Percentiles rank a stretch among this genome's conserved stretches.
Conservation (phyloP, 2,113 vertebrate species). For the Craseonycteris thonglongyai region DNA sequence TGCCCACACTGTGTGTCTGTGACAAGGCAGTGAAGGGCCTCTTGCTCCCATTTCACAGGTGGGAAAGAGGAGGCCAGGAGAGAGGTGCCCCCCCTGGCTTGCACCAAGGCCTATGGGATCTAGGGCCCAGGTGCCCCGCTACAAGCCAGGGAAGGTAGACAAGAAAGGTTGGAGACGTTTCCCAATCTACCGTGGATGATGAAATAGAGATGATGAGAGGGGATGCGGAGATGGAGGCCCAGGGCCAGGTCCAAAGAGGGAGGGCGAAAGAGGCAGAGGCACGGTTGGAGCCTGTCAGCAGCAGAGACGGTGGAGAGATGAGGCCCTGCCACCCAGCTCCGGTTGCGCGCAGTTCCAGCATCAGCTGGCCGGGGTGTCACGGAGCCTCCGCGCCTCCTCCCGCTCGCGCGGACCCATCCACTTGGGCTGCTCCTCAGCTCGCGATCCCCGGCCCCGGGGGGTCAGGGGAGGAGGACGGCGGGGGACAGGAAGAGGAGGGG, state of each 20-base stretch:
- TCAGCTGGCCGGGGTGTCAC: slow-evolving; percentile 48
- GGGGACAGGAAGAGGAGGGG: too few relatives aligned
- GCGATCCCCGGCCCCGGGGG: neutral
- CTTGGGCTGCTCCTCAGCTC: neutral
- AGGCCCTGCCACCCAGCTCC: slow-evolving; percentile 27
- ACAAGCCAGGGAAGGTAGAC: neutral
- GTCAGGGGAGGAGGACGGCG: too few relatives aligned
- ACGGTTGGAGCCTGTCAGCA: neutral
- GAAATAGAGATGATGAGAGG: neutral
- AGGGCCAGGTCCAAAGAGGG: neutral
- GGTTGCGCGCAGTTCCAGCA: neutral
- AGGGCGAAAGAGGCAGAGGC: neutral
- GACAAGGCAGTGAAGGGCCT: neutral
- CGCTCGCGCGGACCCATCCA: slow-evolving; percentile 8
- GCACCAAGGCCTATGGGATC: neutral
- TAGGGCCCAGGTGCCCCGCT: neutral
- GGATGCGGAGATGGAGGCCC: neutral
- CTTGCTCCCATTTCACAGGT: neutral
- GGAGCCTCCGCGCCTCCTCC: neutral
- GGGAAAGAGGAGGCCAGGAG: neutral
- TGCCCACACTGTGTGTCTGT: neutral
- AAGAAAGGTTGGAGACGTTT: neutral
- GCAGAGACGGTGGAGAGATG: neutral
- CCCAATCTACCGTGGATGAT: neutral
- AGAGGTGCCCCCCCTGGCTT: neutral